These are phyloP conservation scores for Neotragus pygmaeus DNA, from an alignment of 2,113 vertebrate genomes.

Conservation along the genomic window DNA sequence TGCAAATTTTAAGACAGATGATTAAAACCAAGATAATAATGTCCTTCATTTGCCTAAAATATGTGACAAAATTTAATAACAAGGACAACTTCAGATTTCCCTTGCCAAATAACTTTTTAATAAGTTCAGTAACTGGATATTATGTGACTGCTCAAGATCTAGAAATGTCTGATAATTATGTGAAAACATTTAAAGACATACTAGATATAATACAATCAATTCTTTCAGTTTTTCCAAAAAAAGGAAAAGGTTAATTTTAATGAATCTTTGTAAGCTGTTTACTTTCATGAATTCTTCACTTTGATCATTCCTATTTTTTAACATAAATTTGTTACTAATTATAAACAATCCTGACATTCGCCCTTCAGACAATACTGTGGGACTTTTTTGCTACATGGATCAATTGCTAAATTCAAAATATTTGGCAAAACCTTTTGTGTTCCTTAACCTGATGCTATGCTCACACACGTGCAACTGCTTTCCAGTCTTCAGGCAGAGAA, in stretches of 20 bases:
- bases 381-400: neutral
- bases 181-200: neutral
- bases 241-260: neutral
- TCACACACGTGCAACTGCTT: neutral
- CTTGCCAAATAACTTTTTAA: neutral
- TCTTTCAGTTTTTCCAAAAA: neutral
- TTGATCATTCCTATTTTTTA: neutral
- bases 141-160: neutral
- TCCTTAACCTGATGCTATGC: neutral
- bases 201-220: neutral
- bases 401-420: neutral
- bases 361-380: neutral
- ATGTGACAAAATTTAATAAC: neutral
- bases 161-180: neutral
- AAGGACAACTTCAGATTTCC: neutral
- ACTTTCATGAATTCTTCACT: neutral
- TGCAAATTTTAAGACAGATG: neutral
- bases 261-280: neutral
- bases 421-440: neutral
- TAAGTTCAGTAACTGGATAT: neutral
- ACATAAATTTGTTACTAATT: neutral
- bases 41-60: neutral
- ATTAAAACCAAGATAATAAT: neutral
- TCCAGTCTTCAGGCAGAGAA: conserved; percentile 22
- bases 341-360: neutral